A percentile compares a stretch with the other conserved stretches of the same genome.
These are phyloP conservation scores for Polymixis flavicincta DNA, from an alignment of 2,888 invertebrate genomes.

Conservation along the genomic window DNA sequence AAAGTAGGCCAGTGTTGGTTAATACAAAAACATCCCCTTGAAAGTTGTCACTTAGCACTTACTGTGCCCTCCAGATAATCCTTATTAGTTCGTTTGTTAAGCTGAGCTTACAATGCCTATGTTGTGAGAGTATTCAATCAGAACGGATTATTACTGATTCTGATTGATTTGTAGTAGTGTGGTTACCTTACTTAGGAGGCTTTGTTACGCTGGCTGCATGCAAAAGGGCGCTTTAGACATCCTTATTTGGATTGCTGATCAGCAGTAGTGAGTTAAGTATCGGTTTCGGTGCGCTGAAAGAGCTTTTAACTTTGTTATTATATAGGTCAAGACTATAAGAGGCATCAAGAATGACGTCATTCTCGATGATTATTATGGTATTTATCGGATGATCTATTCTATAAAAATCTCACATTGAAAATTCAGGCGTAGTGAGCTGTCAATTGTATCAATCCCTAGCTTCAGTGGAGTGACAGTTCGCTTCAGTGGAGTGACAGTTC, in stretches of 20 bases:
- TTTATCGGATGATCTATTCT: too few relatives aligned
- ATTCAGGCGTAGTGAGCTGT: too few relatives aligned
- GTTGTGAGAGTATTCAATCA: constrained; percentile 13
- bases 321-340: background rate
- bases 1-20: constrained; percentile 32
- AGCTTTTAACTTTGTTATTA: background rate
- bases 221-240: background rate
- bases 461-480: too few relatives aligned
- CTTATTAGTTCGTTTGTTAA: constrained; percentile 29
- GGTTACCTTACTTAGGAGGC: background rate
- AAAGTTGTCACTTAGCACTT: constrained; percentile 13
- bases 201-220: background rate
- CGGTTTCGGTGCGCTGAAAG: background rate
- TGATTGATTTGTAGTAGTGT: constrained; percentile 5
- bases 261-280: background rate
- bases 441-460: too few relatives aligned
- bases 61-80: constrained; percentile 44
- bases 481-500: too few relatives aligned
- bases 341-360: background rate
- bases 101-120: constrained; percentile 19
- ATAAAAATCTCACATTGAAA: too few relatives aligned
- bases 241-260: constrained; percentile 2
- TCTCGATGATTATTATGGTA: background rate
- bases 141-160: constrained; percentile 21
- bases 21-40: constrained; percentile 24